These are phyloP conservation scores for Spea hammondii DNA, from an alignment of 2,797 vertebrate species.

Conservation along the genomic window DNA sequence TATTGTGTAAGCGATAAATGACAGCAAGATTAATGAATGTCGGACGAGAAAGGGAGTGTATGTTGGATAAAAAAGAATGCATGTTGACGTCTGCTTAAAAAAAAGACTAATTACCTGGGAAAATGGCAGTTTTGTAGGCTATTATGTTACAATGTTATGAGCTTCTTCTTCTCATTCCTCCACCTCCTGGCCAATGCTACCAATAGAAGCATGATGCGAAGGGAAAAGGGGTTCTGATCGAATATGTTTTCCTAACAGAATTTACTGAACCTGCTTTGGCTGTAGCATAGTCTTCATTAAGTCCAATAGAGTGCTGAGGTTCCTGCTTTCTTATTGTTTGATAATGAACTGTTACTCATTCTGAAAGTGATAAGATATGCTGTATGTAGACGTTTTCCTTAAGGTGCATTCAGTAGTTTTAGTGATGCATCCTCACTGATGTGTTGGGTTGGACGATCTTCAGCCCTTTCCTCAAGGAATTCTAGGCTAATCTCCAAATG, in stretches of 20 bases:
- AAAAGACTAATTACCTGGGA: conserved; percentile 49
- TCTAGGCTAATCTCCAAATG: conserved; percentile 63
- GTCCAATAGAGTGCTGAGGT: not conserved
- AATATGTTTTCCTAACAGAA: not conserved
- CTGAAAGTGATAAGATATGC: not conserved
- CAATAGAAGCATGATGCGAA: conserved; percentile 4
- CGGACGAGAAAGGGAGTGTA: conserved; percentile 54
- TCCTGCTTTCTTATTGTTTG: too few relatives aligned
- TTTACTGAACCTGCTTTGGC: not conserved
- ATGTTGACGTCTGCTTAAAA: conserved; percentile 54
- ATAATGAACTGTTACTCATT: not conserved
- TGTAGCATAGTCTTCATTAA: not conserved
- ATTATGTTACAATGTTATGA: conserved; percentile 52
- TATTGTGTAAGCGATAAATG: conserved; percentile 56
- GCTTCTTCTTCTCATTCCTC: conserved; percentile 38
- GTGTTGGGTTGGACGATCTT: not conserved
- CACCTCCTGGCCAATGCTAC: not conserved
- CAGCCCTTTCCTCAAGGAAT: conserved; percentile 54
- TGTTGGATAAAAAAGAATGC: conserved; percentile 46
- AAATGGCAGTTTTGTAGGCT: conserved; percentile 51
- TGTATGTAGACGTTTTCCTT: not conserved
- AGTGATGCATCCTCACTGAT: not conserved
- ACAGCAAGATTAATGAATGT: conserved; percentile 51
- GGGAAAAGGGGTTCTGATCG: not conserved
- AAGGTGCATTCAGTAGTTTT: not conserved